Evolutionary conservation across 1,140 invertebrate genomes (phyloP).

Genomic region (Scaptomyza pallida): DNA sequence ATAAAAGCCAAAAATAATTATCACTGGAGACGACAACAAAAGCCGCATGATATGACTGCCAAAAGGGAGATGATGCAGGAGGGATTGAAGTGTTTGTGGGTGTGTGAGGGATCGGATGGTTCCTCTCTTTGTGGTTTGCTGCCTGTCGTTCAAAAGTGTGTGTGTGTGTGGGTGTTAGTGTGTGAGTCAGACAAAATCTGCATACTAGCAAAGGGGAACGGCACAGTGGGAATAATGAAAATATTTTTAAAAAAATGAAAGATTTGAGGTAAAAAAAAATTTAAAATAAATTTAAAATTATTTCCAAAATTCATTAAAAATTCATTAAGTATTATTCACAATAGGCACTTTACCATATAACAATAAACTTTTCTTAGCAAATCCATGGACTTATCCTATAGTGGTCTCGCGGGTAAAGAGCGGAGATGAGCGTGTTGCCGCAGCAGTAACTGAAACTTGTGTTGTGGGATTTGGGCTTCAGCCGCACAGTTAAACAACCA

Average conservation of each 20-base stretch:
- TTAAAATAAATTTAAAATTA: not conserved
- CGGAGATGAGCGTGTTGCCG: not conserved
- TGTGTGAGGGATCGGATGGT: conserved; percentile 2
- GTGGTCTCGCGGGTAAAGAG: not conserved
- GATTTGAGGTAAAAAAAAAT: no score
- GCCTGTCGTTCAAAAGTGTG: conserved; percentile 61
- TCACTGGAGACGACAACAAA: conserved; percentile 72
- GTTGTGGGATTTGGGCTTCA: conserved; percentile 45
- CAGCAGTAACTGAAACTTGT: not conserved
- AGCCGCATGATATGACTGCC: conserved; percentile 36
- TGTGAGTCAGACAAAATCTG: conserved; percentile 46
- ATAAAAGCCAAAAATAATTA: conserved; percentile 83
- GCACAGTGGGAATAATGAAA: not conserved
- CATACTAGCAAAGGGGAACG: conserved; percentile 23
- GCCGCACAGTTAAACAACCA: conserved; percentile 4
- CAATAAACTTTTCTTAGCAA: no score
- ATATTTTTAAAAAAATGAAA: no score
- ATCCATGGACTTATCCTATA: not conserved
- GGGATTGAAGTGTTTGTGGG: no score
- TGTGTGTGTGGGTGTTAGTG: conserved; percentile 22
- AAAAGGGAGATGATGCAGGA: conserved; percentile 1
- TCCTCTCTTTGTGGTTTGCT: conserved; percentile 24
- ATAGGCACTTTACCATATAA: no score
- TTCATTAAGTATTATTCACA: no score
- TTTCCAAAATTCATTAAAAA: not conserved